Percentiles rank a stretch among this genome's conserved stretches.
Conservation (phyloP, 2,797 vertebrate genomes). For the Amniataba percoides region DNA sequence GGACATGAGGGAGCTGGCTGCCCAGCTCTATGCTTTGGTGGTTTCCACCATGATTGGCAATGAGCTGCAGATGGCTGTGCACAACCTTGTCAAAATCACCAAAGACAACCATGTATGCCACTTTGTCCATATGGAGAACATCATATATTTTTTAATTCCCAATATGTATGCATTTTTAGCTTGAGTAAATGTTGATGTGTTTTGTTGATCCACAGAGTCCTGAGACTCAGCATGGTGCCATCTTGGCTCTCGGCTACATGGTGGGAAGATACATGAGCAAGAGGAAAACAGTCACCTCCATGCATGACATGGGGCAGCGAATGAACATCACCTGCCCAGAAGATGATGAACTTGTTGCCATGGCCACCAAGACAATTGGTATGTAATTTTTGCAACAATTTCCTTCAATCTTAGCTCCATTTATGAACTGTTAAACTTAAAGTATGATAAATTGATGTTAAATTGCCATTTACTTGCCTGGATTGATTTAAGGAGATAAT, state of each 20-base stretch:
- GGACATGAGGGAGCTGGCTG: constrained; percentile 97
- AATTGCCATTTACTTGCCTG: not conserved
- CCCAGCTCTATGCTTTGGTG: constrained; percentile 95
- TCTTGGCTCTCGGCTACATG: constrained; percentile 96
- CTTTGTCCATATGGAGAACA: not conserved
- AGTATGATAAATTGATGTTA: not conserved
- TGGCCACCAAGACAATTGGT: constrained; percentile 94
- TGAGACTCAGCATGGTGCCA: constrained; percentile 95
- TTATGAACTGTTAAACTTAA: not conserved
- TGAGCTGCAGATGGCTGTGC: constrained; percentile 90
- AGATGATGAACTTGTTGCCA: constrained; percentile 91
- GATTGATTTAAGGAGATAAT: not conserved
- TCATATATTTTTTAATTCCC: not conserved
- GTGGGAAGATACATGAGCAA: constrained; percentile 94
- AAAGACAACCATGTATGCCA: constrained; percentile 92
- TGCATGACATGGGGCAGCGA: constrained; percentile 74
- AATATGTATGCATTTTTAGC: not conserved
- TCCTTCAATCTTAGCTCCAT: not conserved
- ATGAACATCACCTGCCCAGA: constrained; percentile 81
- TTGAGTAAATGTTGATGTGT: not conserved
- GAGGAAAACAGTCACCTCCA: constrained; percentile 78
- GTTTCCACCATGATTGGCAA: constrained; percentile 93
- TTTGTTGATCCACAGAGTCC: constrained; percentile 86
- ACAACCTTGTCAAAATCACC: constrained; percentile 94
- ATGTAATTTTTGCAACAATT: constrained; percentile 40